Conservation (phyloP, 2,797 vertebrate species). For the Babyrousa celebensis region DNA sequence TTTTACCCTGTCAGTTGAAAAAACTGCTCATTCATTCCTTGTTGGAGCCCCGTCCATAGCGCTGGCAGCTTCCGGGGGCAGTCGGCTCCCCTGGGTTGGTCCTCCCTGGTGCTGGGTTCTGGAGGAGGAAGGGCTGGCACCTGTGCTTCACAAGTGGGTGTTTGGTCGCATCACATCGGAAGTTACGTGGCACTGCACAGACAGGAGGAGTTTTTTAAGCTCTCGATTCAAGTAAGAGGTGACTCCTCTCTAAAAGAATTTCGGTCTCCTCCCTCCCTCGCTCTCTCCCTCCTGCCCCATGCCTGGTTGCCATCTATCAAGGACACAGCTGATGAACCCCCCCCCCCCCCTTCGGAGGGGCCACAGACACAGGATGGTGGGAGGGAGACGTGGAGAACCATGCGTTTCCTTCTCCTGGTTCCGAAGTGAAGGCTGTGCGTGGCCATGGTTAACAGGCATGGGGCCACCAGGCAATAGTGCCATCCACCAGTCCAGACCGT, state of each 20-base stretch:
- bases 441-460: rapidly evolving
- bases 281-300: background rate
- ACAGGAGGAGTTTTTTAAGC: slow-evolving; percentile 46
- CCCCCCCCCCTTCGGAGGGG: background rate
- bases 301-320: background rate
- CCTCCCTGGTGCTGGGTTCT: rapidly evolving
- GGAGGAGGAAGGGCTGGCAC: background rate
- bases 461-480: rapidly evolving
- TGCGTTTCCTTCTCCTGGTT: rapidly evolving
- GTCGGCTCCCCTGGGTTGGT: background rate
- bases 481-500: rapidly evolving
- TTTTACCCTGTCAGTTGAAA: background rate
- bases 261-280: background rate
- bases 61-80: rapidly evolving
- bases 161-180: slow-evolving; percentile 26
- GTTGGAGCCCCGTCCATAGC: rapidly evolving
- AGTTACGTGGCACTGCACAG: background rate
- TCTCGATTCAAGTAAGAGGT: slow-evolving; percentile 58
- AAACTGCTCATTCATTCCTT: background rate
- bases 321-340: background rate
- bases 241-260: background rate
- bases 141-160: background rate
- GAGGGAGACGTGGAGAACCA: rapidly evolving
- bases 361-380: rapidly evolving
- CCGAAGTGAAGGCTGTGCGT: background rate